phyloP scores from a whole-genome alignment of 2,113 vertebrate genomes.

The Astatotilapia flaviijosephi region DNA sequence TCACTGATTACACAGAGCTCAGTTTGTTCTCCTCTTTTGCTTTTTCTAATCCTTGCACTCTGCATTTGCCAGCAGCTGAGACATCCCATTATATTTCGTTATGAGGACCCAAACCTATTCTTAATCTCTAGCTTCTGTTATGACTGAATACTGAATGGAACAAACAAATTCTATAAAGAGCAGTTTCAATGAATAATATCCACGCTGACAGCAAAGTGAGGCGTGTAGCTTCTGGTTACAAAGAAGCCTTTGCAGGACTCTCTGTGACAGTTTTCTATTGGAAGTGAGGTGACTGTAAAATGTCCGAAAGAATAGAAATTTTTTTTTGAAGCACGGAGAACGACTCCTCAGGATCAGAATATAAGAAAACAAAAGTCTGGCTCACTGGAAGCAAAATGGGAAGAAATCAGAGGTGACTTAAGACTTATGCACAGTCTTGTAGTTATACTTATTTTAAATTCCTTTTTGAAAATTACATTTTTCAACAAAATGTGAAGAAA shows the following conservation, averaged over 20 bases:
- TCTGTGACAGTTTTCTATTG: not conserved
- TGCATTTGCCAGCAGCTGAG: not conserved
- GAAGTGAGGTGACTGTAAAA: not conserved
- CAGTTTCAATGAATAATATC: conserved; percentile 51
- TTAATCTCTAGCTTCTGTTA: not conserved
- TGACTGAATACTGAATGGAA: conserved; percentile 17
- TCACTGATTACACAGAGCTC: not conserved
- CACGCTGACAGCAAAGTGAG: not conserved
- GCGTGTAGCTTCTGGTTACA: not conserved
- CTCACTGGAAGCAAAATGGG: not conserved
- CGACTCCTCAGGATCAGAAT: not conserved
- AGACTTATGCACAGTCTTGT: not conserved
- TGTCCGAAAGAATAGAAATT: not conserved
- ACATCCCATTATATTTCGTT: not conserved
- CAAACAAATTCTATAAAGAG: conserved; percentile 52
- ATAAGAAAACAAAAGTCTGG: not conserved
- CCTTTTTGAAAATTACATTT: not conserved
- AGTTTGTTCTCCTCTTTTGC: not conserved
- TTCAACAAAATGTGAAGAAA: not conserved
- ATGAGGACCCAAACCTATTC: not conserved
- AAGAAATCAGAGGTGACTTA: not conserved
- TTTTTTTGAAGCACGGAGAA: fast-evolving
- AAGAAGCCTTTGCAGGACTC: not conserved
- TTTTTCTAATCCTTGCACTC: not conserved
- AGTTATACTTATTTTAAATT: not conserved